Base-by-base conservation (phyloP, 2,888 invertebrate species). In the Pseudococcus jackbeardsleyi region DNA sequence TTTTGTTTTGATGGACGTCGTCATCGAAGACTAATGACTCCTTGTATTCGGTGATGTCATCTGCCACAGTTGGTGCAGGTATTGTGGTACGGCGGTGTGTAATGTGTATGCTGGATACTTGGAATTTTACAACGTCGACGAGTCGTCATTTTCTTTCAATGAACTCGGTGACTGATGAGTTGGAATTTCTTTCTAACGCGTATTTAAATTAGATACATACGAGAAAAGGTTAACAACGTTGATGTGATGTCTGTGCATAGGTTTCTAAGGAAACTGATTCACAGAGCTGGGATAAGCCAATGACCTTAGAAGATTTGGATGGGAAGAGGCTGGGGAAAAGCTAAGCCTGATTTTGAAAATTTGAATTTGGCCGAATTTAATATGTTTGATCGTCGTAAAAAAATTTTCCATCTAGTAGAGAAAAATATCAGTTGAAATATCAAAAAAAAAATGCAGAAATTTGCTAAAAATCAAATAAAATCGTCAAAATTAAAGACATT, bases 11-110 rank as follows among this genome's bases (percentile, higher is more conserved):
- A 64, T 64, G 64, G 64, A 64, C 19, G 19, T 64, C 64, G 64
- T 64, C 64, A 64, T 22, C 64, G 11, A 64, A 64, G 64, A 64
- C 64, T 64, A 64, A 64, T 64, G 64, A 64, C 64, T 64, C 19
- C 64, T 64, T 64, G 64, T 22, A 64, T 64, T 64, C 64, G 64
- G 64, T 64, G 64, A 64, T 64, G 64, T 64, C 64, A 64, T 64
- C 64, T 17, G 54, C 64, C 8, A 64, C 11, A 64, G 54, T 54
- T n/a, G 54, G 54, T 64, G n/a, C 3, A 33, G 26, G 59, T 64
- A n/a, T 59, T 59, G 59, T 17, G 17, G 17, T 59, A 59, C n/a
- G 0, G 26, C 26, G 42, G n/a, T n/a, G 5, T 4, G n/a, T 59
- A 59, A n/a, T n/a, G n/a, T 19, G n/a, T n/a, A 9, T 22, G 64